Conservation (phyloP, 2,888 invertebrate species). For the Melieria crassipennis region DNA sequence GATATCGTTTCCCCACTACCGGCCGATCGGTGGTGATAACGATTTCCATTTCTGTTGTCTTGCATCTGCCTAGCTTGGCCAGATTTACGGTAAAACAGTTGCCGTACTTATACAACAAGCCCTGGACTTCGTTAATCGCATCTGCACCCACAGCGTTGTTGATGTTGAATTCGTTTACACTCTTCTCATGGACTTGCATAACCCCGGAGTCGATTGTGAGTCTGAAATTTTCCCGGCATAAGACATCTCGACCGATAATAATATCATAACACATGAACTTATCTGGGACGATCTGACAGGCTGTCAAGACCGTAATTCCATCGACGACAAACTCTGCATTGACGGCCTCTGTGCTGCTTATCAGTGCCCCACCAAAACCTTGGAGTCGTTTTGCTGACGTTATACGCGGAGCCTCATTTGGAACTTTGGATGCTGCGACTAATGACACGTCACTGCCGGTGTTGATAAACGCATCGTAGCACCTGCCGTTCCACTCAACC, state of each 20-base stretch:
- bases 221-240: conserved; percentile 29
- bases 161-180: background rate
- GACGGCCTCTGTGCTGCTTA: conserved; percentile 9
- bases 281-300: conserved; percentile 36
- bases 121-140: background rate
- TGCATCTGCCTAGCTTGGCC: conserved; percentile 32
- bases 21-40: conserved; percentile 31
- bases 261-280: conserved; percentile 30
- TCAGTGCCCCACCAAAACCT: conserved; percentile 37
- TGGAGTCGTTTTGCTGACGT: conserved; percentile 16
- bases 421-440: conserved; percentile 5
- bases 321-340: conserved; percentile 10
- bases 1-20: conserved; percentile 40
- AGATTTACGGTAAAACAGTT: conserved; percentile 37
- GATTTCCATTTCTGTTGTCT: conserved; percentile 35
- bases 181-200: conserved; percentile 27
- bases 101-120: conserved; percentile 22
- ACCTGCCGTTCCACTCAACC: conserved; percentile 10
- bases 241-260: conserved; percentile 36
- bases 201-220: conserved; percentile 33
- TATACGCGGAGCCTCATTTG: background rate
- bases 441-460: conserved; percentile 17
- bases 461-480: conserved; percentile 1
- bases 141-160: background rate
- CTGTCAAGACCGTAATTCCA: conserved; percentile 15